Percentiles rank a stretch among this genome's conserved stretches.
Conservation (phyloP, 2,113 vertebrate species). For the Triplophysa tibetana region DNA sequence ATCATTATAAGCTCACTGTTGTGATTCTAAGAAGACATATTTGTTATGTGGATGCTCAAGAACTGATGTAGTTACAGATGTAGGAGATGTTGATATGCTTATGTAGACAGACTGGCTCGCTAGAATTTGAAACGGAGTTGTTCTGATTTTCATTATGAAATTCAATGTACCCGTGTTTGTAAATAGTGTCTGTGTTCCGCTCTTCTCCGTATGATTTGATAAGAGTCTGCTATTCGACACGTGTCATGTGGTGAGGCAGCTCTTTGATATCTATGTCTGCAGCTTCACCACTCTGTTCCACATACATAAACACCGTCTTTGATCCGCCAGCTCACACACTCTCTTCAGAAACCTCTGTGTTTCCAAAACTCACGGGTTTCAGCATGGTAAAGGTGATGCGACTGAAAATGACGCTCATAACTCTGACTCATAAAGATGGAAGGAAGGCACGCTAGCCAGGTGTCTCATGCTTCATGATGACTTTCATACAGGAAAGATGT, state of each 20-base stretch:
- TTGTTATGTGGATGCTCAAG: too few relatives aligned
- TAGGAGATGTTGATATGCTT: too few relatives aligned
- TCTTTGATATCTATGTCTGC: conserved; percentile 37
- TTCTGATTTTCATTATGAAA: not conserved
- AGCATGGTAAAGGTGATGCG: not conserved
- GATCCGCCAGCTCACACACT: not conserved
- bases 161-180: not conserved
- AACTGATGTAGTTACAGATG: too few relatives aligned
- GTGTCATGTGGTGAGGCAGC: conserved; percentile 28
- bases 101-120: not conserved
- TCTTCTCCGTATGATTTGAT: not conserved
- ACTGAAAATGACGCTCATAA: not conserved
- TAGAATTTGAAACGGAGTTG: not conserved
- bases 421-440: conserved; percentile 5
- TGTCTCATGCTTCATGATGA: not conserved
- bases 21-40: too few relatives aligned
- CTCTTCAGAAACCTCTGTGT: not conserved
- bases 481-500: not conserved
- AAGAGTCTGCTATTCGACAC: conserved; percentile 2
- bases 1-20: too few relatives aligned
- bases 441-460: not conserved
- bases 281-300: conserved; percentile 24
- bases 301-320: conserved; percentile 29
- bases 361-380: not conserved
- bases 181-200: not conserved